These are phyloP conservation scores for Machaerirhynchus nigripectus DNA, from an alignment of 2,113 vertebrate species.

Conservation along the genomic window DNA sequence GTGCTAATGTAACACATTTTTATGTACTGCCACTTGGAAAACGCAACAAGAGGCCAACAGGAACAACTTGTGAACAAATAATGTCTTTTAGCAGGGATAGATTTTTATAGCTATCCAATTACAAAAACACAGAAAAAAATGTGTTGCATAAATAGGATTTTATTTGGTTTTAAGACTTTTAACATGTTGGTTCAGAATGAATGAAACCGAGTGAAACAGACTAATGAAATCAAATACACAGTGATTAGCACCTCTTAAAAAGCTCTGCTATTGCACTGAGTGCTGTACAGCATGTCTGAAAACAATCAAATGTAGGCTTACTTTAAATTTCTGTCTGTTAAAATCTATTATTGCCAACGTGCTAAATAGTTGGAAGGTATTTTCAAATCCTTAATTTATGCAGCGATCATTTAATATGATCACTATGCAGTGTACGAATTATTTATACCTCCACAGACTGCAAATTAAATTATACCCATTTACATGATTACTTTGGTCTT, in stretches of 20 bases:
- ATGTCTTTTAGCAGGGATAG: not conserved
- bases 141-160: slow-evolving; percentile 22
- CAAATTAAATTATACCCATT: slow-evolving; percentile 48
- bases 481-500: slow-evolving; percentile 29
- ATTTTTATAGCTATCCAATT: slow-evolving; percentile 46
- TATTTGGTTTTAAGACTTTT: slow-evolving; percentile 2
- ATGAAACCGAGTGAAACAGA: not conserved
- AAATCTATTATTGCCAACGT: not conserved
- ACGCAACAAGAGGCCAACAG: slow-evolving; percentile 7
- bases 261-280: not conserved
- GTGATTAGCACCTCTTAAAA: slow-evolving; percentile 35
- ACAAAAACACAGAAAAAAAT: not conserved
- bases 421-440: not conserved
- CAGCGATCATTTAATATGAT: not conserved
- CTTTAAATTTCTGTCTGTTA: not conserved
- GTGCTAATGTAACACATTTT: slow-evolving; percentile 11
- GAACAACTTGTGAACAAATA: slow-evolving; percentile 42
- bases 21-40: slow-evolving; percentile 21
- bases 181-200: not conserved
- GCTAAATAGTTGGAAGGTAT: not conserved
- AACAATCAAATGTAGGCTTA: not conserved
- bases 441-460: not conserved
- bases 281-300: not conserved
- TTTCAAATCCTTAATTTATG: not conserved
- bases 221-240: slow-evolving; percentile 43